Evolutionary conservation across 2,888 invertebrate species (phyloP).

Genomic region (Gastrophysa polygoni): DNA sequence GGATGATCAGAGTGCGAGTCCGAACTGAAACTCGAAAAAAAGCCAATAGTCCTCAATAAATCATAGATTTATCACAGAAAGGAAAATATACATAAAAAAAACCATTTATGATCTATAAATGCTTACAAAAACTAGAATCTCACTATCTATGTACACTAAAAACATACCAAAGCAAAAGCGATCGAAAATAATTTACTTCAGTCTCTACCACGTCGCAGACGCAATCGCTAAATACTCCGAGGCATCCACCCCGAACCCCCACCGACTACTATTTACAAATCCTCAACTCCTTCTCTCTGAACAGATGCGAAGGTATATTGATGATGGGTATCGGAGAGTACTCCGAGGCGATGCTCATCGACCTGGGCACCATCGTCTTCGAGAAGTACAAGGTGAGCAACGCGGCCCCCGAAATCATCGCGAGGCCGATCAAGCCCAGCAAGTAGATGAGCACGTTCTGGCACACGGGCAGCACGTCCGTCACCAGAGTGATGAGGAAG

Average conservation of each 20-base stretch:
- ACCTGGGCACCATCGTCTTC: slow-evolving; percentile 33
- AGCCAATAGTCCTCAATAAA: not conserved
- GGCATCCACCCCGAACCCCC: not conserved
- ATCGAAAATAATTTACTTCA: slow-evolving; percentile 43
- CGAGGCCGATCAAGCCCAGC: slow-evolving; percentile 47
- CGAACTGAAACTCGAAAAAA: not conserved
- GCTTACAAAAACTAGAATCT: slow-evolving; percentile 23
- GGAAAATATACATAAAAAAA: slow-evolving; percentile 18
- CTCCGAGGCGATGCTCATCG: slow-evolving; percentile 45
- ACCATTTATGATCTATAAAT: slow-evolving; percentile 29
- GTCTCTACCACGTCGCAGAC: slow-evolving; percentile 44
- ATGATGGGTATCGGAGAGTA: slow-evolving; percentile 53
- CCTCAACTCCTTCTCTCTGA: slow-evolving; percentile 40
- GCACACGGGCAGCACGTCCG: slow-evolving; percentile 43
- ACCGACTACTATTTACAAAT: slow-evolving; percentile 36
- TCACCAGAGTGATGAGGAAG: slow-evolving; percentile 40
- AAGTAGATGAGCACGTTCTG: slow-evolving; percentile 45
- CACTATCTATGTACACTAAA: slow-evolving; percentile 31
- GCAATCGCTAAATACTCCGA: slow-evolving; percentile 20
- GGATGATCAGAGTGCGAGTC: too few species aligned
- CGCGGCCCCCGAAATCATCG: slow-evolving; percentile 49
- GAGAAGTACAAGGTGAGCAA: slow-evolving; percentile 41
- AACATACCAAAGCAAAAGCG: not conserved
- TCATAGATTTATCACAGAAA: too few species aligned
- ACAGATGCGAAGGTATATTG: slow-evolving; percentile 46